Conservation (phyloP, 2,888 invertebrate genomes). For the Carabus problematicus region DNA sequence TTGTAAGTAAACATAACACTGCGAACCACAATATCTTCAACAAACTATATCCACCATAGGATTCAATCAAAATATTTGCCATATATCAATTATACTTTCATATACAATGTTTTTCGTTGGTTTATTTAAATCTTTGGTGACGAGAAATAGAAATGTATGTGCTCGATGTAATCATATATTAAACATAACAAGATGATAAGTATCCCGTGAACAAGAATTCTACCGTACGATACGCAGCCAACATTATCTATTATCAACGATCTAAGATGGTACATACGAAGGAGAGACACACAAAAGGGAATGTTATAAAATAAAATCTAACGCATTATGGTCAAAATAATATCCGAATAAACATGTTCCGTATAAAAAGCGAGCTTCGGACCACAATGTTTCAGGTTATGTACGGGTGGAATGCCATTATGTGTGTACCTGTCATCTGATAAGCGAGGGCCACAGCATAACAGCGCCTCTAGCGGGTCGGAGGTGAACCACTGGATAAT, state of each 20-base stretch:
- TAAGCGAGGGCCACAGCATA: slow-evolving; percentile 48
- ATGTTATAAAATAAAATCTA: slow-evolving; percentile 36
- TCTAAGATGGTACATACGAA: not conserved
- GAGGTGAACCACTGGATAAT: slow-evolving; percentile 48
- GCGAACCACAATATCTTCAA: too few relatives aligned
- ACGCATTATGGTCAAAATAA: slow-evolving; percentile 41
- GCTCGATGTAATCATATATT: slow-evolving; percentile 31
- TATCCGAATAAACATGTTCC: slow-evolving; percentile 40
- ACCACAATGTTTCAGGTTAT: slow-evolving; percentile 23
- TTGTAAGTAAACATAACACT: too few relatives aligned
- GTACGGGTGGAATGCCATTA: slow-evolving; percentile 56
- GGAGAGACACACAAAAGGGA: not conserved
- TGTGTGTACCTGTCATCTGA: slow-evolving; percentile 57
- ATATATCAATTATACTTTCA: too few relatives aligned
- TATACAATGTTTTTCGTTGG: too few relatives aligned
- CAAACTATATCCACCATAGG: too few relatives aligned
- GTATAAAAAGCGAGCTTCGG: slow-evolving; percentile 35
- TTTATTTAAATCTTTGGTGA: not conserved
- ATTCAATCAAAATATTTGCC: too few relatives aligned
- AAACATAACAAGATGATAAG: slow-evolving; percentile 40
- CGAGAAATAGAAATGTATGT: slow-evolving; percentile 3
- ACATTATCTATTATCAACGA: not conserved
- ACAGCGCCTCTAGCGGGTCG: slow-evolving; percentile 52
- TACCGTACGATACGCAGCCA: not conserved
- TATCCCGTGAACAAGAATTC: slow-evolving; percentile 23